Evolutionary conservation across 1,140 invertebrate genomes (phyloP).

Genomic region (Drosophila pallidifrons): DNA sequence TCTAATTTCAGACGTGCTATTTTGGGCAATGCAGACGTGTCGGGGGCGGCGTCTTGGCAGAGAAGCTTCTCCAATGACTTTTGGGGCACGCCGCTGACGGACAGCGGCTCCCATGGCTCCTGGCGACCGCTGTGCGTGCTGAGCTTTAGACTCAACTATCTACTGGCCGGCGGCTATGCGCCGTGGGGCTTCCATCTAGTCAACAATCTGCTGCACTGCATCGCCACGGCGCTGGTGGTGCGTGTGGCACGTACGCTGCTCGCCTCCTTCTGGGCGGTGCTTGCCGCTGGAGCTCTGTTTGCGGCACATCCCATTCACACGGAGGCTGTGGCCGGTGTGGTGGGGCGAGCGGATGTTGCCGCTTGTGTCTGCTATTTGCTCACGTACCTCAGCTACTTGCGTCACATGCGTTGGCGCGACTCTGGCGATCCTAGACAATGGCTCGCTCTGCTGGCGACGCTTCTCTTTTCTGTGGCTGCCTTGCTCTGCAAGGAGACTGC

Average conservation of each 20-base stretch:
- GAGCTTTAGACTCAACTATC: constrained; percentile 96
- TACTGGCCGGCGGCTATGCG: constrained; percentile 93
- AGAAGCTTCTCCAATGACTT: constrained; percentile 94
- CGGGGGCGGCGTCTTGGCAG: constrained; percentile 89
- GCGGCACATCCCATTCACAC: constrained; percentile 98
- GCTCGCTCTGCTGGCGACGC: constrained; percentile 86
- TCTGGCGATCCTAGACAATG: constrained; percentile 86
- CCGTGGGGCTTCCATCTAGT: constrained; percentile 96
- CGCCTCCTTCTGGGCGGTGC: constrained; percentile 88
- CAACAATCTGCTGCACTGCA: constrained; percentile 94
- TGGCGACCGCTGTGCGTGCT: constrained; percentile 96
- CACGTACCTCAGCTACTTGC: constrained; percentile 93
- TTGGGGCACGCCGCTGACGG: constrained; percentile 95
- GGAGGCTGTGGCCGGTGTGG: constrained; percentile 98
- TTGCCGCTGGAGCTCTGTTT: constrained; percentile 94
- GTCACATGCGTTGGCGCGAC: constrained; percentile 88
- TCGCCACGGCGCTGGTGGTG: constrained; percentile 92
- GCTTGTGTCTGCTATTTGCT: constrained; percentile 96
- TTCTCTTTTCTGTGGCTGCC: constrained; percentile 88
- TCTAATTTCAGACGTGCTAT: constrained; percentile 91
- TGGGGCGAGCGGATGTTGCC: constrained; percentile 96
- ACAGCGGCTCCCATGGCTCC: constrained; percentile 95
- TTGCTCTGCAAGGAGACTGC: constrained; percentile 97
- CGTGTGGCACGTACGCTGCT: constrained; percentile 89
- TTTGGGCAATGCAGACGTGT: constrained; percentile 93